Conservation (phyloP, 2,113 vertebrate species). For the Tautogolabrus adspersus region DNA sequence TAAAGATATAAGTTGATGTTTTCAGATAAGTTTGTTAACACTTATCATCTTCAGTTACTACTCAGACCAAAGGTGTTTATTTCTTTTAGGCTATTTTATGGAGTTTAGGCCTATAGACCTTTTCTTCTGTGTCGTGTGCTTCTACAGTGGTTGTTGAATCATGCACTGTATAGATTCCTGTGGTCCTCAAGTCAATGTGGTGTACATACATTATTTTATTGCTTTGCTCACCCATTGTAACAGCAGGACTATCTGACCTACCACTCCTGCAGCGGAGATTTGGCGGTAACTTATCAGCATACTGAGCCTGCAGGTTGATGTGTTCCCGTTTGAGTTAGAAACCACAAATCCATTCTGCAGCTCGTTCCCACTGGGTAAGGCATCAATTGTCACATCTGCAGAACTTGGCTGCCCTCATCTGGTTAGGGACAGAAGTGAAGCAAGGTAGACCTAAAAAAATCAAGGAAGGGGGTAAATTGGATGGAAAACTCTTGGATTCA, state of each 20-base stretch:
- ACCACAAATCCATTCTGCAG: background rate
- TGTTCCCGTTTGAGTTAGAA: conserved; percentile 4
- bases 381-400: conserved; percentile 15
- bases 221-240: background rate
- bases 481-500: background rate
- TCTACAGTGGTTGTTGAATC: background rate
- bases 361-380: background rate
- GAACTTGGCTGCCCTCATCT: conserved; percentile 64
- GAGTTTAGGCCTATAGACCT: background rate
- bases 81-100: background rate
- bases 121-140: no score
- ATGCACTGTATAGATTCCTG: background rate
- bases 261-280: background rate
- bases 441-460: background rate
- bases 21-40: no score
- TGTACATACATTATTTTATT: background rate
- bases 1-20: background rate
- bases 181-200: background rate
- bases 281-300: background rate
- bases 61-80: background rate
- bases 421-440: conserved; percentile 32
- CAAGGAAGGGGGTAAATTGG: background rate
- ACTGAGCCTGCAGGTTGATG: background rate
- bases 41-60: background rate
- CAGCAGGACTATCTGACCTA: background rate